Evolutionary conservation across 2,797 vertebrate species (phyloP).

Genomic region (Sebastolobus altivelis): DNA sequence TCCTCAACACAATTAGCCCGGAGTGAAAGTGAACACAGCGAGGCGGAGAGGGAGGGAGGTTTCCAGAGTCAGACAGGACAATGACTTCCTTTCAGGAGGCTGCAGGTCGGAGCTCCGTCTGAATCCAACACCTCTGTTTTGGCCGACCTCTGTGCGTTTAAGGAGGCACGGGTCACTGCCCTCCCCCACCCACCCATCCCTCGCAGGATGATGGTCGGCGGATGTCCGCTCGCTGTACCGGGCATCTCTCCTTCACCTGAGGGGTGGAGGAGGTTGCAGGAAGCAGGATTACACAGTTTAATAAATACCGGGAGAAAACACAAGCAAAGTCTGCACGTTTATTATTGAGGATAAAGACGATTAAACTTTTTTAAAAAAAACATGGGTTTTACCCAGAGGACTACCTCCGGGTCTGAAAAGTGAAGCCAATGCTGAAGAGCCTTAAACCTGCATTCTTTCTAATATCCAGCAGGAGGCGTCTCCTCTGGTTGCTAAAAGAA

Average conservation of each 20-base stretch:
- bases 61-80: conserved; percentile 29
- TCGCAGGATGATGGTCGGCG: conserved; percentile 36
- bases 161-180: conserved; percentile 63
- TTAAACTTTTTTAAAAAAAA: no score
- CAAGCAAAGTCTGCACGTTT: conserved; percentile 3
- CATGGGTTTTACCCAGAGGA: no score
- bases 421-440: no score
- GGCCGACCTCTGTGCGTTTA: conserved; percentile 61
- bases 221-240: conserved; percentile 50
- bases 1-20: neutral
- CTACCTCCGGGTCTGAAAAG: no score
- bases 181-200: neutral
- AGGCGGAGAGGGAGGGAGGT: conserved; percentile 1
- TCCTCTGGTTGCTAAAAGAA: no score
- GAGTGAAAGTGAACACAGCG: conserved; percentile 44
- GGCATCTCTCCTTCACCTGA: conserved; percentile 46
- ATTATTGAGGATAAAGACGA: neutral
- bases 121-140: conserved; percentile 71
- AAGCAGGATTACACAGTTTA: conserved; percentile 44
- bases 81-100: conserved; percentile 53
- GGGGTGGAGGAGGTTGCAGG: conserved; percentile 13
- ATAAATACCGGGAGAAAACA: conserved; percentile 33
- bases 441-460: no score
- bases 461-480: no score
- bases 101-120: conserved; percentile 47